Conservation (phyloP, 2,888 invertebrate genomes). For the Acutogordius australiensis region DNA sequence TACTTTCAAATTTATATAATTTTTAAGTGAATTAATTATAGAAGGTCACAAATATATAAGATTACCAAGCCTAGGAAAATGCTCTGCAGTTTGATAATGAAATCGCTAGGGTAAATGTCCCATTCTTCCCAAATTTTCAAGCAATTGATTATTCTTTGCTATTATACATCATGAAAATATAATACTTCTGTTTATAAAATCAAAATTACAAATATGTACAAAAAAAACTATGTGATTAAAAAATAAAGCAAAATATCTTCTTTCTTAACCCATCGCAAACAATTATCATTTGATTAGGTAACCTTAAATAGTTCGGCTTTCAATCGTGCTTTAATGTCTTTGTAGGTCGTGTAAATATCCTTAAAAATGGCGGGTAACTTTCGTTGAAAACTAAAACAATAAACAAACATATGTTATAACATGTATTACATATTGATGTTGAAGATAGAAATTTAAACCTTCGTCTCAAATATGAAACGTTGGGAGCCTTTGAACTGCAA, state of each 20-base stretch:
- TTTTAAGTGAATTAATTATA: no score
- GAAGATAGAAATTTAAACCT: conserved; percentile 18
- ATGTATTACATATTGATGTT: no score
- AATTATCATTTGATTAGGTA: no score
- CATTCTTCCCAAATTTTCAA: conserved; percentile 92
- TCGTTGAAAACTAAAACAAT: background rate
- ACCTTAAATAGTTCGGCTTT: conserved; percentile 78
- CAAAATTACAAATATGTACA: no score
- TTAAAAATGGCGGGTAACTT: conserved; percentile 40
- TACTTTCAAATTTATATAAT: no score
- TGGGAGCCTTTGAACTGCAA: conserved; percentile 60
- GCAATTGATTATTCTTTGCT: conserved; percentile 44
- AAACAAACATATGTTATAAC: no score
- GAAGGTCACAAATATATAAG: no score
- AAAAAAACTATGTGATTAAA: no score
- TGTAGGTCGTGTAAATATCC: conserved; percentile 40
- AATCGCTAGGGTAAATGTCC: conserved; percentile 72
- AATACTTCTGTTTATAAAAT: no score
- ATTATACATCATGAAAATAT: no score
- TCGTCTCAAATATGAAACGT: conserved; percentile 54
- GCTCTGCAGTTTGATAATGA: conserved; percentile 54
- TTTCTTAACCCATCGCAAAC: no score
- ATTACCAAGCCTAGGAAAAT: conserved; percentile 48
- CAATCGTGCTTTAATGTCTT: conserved; percentile 44
- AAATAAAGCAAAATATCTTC: no score